Conservation (phyloP, 1,140 invertebrate species). For the Hetaerina americana region DNA sequence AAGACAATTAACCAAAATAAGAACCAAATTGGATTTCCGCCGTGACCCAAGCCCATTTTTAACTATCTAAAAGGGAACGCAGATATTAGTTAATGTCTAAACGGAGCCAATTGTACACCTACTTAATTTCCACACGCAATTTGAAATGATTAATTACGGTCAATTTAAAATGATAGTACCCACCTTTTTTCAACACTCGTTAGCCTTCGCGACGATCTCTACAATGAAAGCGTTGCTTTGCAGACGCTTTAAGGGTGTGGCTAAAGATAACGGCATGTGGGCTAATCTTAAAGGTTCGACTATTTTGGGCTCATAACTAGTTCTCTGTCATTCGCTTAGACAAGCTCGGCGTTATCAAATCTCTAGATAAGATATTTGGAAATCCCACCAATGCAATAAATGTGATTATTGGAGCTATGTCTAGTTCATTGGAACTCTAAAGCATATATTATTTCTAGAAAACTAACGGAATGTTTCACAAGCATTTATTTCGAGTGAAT, state of each 20-base stretch:
- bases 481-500: no score
- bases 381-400: no score
- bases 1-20: constrained; percentile 66
- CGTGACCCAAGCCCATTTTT: background rate
- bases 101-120: background rate
- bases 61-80: background rate
- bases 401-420: no score
- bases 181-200: background rate
- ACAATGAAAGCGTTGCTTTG: background rate
- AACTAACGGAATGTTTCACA: no score
- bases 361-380: no score
- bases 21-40: constrained; percentile 40
- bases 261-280: background rate
- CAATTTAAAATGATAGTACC: background rate
- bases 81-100: background rate
- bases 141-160: background rate
- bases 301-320: background rate
- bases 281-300: background rate
- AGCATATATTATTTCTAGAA: no score
- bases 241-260: background rate
- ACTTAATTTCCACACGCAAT: background rate
- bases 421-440: no score
- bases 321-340: background rate
- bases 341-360: no score
- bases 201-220: background rate